Evolutionary conservation across 2,113 vertebrate genomes (phyloP).

Genomic region (Anseranas semipalmata): DNA sequence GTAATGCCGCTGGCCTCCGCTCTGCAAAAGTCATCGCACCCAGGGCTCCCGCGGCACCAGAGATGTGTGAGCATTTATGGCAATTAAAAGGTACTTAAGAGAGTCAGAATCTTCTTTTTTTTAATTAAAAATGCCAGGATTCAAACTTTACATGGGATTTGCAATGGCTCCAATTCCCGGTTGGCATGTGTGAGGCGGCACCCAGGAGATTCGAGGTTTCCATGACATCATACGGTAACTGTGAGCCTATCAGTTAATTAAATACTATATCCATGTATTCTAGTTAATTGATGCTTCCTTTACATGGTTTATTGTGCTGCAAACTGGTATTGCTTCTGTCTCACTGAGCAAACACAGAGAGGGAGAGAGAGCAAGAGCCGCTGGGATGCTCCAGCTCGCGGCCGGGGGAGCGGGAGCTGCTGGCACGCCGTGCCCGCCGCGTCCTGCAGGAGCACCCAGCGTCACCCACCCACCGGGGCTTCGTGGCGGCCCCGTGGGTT

Average conservation of each 20-base stretch:
- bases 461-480: neutral
- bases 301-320: slow-evolving; percentile 92
- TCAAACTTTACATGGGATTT: slow-evolving; percentile 64
- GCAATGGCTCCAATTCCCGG: slow-evolving; percentile 1
- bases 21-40: neutral
- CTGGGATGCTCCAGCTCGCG: slow-evolving; percentile 80
- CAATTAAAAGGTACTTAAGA: slow-evolving; percentile 23
- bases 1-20: neutral
- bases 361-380: slow-evolving; percentile 80
- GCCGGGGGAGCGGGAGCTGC: slow-evolving; percentile 59
- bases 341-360: slow-evolving; percentile 93
- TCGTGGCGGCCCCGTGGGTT: neutral
- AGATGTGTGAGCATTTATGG: neutral
- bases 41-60: neutral
- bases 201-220: slow-evolving; percentile 64
- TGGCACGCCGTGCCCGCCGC: slow-evolving; percentile 46
- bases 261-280: slow-evolving; percentile 84
- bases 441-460: neutral
- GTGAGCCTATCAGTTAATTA: slow-evolving; percentile 76
- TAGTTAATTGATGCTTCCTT: slow-evolving; percentile 93
- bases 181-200: slow-evolving; percentile 18
- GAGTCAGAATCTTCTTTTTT: neutral
- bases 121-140: slow-evolving; percentile 45
- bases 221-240: slow-evolving; percentile 73
- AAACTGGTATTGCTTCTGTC: slow-evolving; percentile 91